Conservation (phyloP, 2,888 invertebrate genomes). For the Leptodirus hochenwartii region DNA sequence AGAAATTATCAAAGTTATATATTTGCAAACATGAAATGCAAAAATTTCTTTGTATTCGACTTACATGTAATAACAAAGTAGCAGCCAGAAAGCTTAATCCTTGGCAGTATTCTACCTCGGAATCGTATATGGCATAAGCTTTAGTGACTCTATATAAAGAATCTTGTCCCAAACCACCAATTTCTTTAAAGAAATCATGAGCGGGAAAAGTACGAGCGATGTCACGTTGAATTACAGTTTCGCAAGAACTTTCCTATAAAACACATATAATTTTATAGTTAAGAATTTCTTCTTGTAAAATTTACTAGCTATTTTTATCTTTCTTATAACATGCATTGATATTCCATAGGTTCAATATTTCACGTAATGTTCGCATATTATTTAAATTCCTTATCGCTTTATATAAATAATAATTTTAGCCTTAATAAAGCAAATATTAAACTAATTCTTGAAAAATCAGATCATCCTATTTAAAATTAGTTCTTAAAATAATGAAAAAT, state of each 20-base stretch:
- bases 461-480: too few relatives aligned
- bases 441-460: too few relatives aligned
- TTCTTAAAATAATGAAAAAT: too few relatives aligned
- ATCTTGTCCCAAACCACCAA: constrained; percentile 90
- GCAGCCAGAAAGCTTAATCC: constrained; percentile 96
- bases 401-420: too few relatives aligned
- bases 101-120: constrained; percentile 97
- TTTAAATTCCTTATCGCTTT: too few relatives aligned
- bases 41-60: constrained; percentile 21
- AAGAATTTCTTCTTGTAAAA: background rate
- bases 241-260: constrained; percentile 76
- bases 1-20: too few relatives aligned
- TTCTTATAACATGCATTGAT: too few relatives aligned
- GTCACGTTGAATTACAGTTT: constrained; percentile 88
- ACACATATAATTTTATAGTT: constrained; percentile 6
- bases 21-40: too few relatives aligned
- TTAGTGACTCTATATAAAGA: constrained; percentile 88
- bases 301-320: too few relatives aligned
- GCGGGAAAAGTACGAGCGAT: constrained; percentile 98
- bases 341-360: too few relatives aligned
- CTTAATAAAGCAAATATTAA: too few relatives aligned
- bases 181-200: constrained; percentile 93
- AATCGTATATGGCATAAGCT: constrained; percentile 93
- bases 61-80: constrained; percentile 84
- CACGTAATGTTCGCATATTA: too few relatives aligned